These are phyloP conservation scores for Coenobita brevimanus DNA, from an alignment of 1,140 invertebrate genomes.

Conservation along the genomic window DNA sequence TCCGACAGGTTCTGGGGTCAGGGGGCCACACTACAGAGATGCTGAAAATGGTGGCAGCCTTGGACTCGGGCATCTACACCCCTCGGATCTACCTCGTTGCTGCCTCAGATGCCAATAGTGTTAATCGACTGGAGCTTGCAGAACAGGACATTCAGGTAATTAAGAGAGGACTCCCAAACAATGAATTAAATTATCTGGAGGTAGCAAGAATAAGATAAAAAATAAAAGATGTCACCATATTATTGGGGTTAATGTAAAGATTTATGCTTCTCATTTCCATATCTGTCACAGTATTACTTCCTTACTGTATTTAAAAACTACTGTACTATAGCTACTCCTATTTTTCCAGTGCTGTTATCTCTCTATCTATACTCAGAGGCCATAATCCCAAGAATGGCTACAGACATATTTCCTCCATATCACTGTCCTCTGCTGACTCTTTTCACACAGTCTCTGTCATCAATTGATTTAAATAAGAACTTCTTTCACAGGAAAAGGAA, in stretches of 20 bases:
- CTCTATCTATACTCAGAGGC: too few species aligned
- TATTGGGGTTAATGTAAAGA: too few species aligned
- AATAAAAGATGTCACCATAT: not conserved
- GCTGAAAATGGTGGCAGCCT: slow-evolving; percentile 80
- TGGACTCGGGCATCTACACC: slow-evolving; percentile 79
- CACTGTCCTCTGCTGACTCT: not conserved
- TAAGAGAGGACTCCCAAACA: not conserved
- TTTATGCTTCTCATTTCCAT: too few species aligned
- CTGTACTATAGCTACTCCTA: too few species aligned
- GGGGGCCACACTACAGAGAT: slow-evolving; percentile 92
- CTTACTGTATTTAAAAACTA: too few species aligned
- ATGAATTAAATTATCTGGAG: not conserved
- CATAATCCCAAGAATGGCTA: too few species aligned
- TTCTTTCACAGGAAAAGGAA: too few species aligned
- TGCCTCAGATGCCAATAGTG: slow-evolving; percentile 84
- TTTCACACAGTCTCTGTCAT: too few species aligned
- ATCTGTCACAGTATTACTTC: too few species aligned
- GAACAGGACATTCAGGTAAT: slow-evolving; percentile 29
- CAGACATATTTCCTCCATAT: too few species aligned
- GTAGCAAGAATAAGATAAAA: not conserved
- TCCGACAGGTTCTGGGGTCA: slow-evolving; percentile 61
- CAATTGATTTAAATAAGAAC: too few species aligned
- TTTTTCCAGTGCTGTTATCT: too few species aligned
- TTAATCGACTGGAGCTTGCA: slow-evolving; percentile 74
- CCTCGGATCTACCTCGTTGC: slow-evolving; percentile 87